phyloP scores from a whole-genome alignment of 2,113 vertebrate species.

The Ornithorhynchus anatinus region DNA sequence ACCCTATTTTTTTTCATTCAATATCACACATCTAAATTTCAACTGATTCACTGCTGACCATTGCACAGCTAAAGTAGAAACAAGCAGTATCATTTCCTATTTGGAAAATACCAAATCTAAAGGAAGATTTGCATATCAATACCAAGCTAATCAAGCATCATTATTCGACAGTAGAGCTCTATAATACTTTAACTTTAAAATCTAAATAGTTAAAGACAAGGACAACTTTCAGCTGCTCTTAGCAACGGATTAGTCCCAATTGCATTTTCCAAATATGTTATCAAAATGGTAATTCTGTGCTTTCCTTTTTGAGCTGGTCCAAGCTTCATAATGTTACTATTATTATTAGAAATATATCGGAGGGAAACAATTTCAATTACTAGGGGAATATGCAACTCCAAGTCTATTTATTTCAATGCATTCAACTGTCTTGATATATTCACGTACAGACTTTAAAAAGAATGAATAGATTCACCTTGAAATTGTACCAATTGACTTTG shows the following conservation, averaged over 20 bases:
- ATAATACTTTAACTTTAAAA: slow-evolving; percentile 43
- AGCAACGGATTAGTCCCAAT: slow-evolving; percentile 71
- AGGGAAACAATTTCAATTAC: slow-evolving; percentile 81
- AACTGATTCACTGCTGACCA: not conserved
- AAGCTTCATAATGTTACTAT: slow-evolving; percentile 74
- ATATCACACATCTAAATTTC: not conserved
- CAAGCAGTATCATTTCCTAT: not conserved
- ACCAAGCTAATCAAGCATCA: slow-evolving; percentile 44
- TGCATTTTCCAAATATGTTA: slow-evolving; percentile 77
- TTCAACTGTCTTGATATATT: slow-evolving; percentile 81
- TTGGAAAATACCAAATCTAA: slow-evolving; percentile 23
- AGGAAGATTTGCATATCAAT: slow-evolving; percentile 34
- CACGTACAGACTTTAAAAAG: slow-evolving; percentile 72
- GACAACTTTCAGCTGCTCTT: slow-evolving; percentile 72
- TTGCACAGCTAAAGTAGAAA: slow-evolving; percentile 4
- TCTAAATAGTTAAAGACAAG: slow-evolving; percentile 58
- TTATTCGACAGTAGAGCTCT: slow-evolving; percentile 20
- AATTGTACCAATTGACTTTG: slow-evolving; percentile 81
- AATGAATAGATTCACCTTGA: slow-evolving; percentile 87
- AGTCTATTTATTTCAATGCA: slow-evolving; percentile 87
- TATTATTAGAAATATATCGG: slow-evolving; percentile 76
- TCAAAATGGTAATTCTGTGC: slow-evolving; percentile 82
- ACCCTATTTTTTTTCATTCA: not conserved
- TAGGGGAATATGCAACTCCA: slow-evolving; percentile 75
- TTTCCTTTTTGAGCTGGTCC: slow-evolving; percentile 68